Evolutionary conservation across 2,113 vertebrate genomes (phyloP), one percentile per base, ranked within the genome.

Genomic region (Passer montanus): DNA sequence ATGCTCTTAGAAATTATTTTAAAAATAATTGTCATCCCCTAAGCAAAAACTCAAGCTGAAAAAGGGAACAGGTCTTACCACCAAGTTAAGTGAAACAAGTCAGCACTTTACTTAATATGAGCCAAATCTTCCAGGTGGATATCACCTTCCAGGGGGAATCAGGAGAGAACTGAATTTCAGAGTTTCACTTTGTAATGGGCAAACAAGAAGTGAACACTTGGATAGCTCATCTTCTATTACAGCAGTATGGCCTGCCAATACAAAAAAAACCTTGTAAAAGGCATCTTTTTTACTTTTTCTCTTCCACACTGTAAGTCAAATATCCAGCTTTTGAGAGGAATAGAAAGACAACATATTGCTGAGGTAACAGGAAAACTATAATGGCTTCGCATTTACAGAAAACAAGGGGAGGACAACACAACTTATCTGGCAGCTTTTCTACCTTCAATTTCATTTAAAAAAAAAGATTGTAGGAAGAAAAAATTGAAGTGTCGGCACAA

Each of bases 361-460:
- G 89, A 87, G 69, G 80, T 77, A 92, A 93, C 28, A 93, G 53
- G 58, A 94, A 94, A 69, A 28, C 69, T 92, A 5, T 88, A 94
- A 93, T 64, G 79, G 56, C 31, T 87, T 97, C 79, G 24, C 47
- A 77, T 59, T 90, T 78, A 60, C 11, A 83, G 62, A 33, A 92
- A 59, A 69, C 50, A 82, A 84, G 49, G 60, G 23, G 49, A 79
- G 37, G 27, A 49, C 44, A 77, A 53, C 43, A 69, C 6, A 72
- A 27, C 4, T 85, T 90, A 70, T 87, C 69, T 94, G 33, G 39
- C 37, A 85, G 21, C 24, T 93, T 94, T 84, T 82, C 60, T 70
- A 46, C 17, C 19, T 88, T 82, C 26, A 19, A 37, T 79, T 90
- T 52, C 43, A 68, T 87, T 70, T 6, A 26, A 31, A 30, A 41